Evolutionary conservation across 2,797 vertebrate genomes (phyloP), one percentile per base, ranked within the genome.

Genomic region (Pangasius larnaudii): DNA sequence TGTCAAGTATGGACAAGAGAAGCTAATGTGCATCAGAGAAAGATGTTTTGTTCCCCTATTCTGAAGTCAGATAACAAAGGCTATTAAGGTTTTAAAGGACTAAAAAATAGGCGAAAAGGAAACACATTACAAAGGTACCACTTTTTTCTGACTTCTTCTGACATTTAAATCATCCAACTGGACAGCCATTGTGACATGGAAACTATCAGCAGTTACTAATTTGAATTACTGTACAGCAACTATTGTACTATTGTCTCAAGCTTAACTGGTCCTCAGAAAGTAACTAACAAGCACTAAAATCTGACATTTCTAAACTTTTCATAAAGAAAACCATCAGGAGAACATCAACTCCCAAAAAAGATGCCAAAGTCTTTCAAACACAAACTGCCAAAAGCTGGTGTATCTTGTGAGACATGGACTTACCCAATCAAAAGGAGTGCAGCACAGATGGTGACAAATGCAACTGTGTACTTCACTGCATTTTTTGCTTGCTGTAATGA

Each of bases 361-460:
- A 75, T 75, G 42, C 9, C 22, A 27, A 49, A 27, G 1, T 72
- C 69, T 42, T 69, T 39, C 22, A 56, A 79, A 56, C 74, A 69
- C n/a, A 33, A 51, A 71, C 22, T 65, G 27, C 51, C 36, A 46
- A 58, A 58, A 72, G 30, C 16, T 51, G 1, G 16, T 65, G 5
- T 39, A 81, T 33, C n/a, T n/a, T 74, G 33, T 22, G 30, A 85
- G 67, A 77, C 22, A 1, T 27, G 91, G 93, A 96, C 97, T 97
- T 96, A 99, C 99, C 99, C 99, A 96, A 99, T 97, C 94, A 99
- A 92, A 86, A 99, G 97, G 90, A 99, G 97, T 90, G 96, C 94
- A 58, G 96, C 92, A 89, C 98, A 99, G 94, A 99, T 91, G 81
- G 98, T 92, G 92, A 94, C 92, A 92, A 99, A 99, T 94, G 97